phyloP scores from a whole-genome alignment of 2,888 invertebrate species.

The Hirudinaria manillensis region DNA sequence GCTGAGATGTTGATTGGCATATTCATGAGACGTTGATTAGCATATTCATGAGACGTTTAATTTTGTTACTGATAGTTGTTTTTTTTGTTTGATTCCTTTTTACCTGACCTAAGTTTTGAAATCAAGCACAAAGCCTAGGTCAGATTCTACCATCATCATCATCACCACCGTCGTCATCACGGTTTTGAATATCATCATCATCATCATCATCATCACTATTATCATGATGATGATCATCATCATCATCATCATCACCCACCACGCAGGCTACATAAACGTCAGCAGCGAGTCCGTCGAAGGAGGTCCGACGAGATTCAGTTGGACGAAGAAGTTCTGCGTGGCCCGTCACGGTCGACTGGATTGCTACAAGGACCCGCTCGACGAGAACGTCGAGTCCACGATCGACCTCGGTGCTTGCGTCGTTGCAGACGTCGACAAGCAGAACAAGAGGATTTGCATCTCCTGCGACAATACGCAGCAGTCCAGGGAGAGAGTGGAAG shows the following conservation, averaged over 20 bases:
- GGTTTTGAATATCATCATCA: too few relatives aligned
- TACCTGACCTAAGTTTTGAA: too few relatives aligned
- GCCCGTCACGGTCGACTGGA: conserved; percentile 16
- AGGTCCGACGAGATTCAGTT: not conserved
- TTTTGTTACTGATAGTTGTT: too few relatives aligned
- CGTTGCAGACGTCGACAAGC: not conserved
- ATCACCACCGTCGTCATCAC: too few relatives aligned
- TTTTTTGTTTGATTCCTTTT: too few relatives aligned
- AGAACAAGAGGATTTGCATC: not conserved
- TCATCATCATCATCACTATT: too few relatives aligned
- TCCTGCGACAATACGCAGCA: not conserved
- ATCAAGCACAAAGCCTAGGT: too few relatives aligned
- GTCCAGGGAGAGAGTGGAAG: not conserved
- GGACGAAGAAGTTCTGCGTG: conserved; percentile 19
- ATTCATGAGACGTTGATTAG: too few relatives aligned
- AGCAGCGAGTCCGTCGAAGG: not conserved
- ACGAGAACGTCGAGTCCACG: not conserved
- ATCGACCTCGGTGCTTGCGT: not conserved
- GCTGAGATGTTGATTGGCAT: too few relatives aligned
- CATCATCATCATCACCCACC: not conserved
- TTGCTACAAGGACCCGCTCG: conserved; percentile 15
- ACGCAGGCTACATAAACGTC: not conserved
- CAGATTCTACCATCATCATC: too few relatives aligned
- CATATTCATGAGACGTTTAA: too few relatives aligned
- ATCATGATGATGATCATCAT: not conserved